A percentile compares a stretch with the other conserved stretches of the same genome.
Conservation (phyloP, 2,113 vertebrate genomes). For the Ibidorhyncha struthersii region DNA sequence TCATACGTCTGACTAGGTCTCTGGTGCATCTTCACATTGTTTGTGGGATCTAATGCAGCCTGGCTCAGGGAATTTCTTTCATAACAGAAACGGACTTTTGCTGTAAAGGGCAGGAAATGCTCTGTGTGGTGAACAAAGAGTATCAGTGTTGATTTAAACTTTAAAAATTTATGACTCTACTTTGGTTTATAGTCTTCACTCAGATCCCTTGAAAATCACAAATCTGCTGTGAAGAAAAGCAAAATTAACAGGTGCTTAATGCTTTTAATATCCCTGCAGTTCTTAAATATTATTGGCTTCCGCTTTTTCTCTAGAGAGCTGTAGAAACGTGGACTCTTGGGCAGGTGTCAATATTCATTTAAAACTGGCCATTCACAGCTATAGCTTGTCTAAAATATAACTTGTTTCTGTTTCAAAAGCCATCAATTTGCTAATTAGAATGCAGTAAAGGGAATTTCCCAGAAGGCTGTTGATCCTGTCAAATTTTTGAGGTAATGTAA, state of each 20-base stretch:
- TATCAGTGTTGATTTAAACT: not conserved
- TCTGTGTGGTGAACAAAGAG: not conserved
- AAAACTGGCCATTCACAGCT: not conserved
- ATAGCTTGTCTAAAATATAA: not conserved
- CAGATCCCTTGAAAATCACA: not conserved
- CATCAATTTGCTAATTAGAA: not conserved
- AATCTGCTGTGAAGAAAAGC: not conserved
- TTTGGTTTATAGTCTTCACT: not conserved
- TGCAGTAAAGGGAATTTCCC: not conserved
- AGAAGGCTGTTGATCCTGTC: not conserved
- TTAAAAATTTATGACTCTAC: not conserved
- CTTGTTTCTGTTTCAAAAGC: not conserved
- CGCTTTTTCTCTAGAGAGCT: not conserved
- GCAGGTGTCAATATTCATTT: not conserved
- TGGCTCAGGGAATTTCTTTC: not conserved
- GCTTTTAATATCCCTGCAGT: not conserved
- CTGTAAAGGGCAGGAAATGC: not conserved
- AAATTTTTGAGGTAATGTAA: not conserved
- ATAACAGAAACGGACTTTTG: not conserved
- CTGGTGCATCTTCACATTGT: not conserved
- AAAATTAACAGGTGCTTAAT: not conserved
- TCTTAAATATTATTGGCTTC: not conserved
- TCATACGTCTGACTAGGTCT: accelerated
- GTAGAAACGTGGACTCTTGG: not conserved
- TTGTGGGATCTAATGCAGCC: not conserved